Evolutionary conservation across 2,113 vertebrate genomes (phyloP).

Genomic region (Pampusana beccarii): DNA sequence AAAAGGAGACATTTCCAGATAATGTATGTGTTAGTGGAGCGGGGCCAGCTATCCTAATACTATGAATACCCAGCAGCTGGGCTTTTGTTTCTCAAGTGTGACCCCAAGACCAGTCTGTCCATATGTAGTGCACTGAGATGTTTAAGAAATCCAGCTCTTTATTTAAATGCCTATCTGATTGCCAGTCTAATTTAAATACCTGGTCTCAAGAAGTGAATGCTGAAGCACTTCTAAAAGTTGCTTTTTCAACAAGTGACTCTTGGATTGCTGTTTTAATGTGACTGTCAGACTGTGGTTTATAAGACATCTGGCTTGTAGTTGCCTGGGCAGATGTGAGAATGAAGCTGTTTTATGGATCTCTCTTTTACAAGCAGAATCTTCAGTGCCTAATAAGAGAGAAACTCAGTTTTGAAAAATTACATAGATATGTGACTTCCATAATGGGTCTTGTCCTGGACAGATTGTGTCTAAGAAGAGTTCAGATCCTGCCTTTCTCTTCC

Average conservation of each 20-base stretch:
- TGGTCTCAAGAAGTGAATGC: not conserved
- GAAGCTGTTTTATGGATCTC: not conserved
- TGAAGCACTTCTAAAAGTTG: not conserved
- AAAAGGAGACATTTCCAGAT: not conserved
- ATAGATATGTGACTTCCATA: not conserved
- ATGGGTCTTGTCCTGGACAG: not conserved
- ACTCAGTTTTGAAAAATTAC: not conserved
- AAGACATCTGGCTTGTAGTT: not conserved
- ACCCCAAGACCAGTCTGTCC: not conserved
- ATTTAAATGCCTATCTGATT: not conserved
- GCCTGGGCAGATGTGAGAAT: not conserved
- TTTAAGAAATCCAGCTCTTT: not conserved
- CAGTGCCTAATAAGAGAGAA: not conserved
- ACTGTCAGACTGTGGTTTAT: too few relatives aligned
- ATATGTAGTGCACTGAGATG: not conserved
- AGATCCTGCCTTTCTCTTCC: not conserved
- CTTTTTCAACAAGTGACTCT: not conserved
- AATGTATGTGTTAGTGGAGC: rapidly evolving
- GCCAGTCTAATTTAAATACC: not conserved
- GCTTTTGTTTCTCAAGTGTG: not conserved
- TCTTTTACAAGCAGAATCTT: not conserved
- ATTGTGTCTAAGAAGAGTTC: not conserved
- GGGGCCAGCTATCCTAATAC: not conserved
- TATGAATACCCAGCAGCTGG: not conserved
- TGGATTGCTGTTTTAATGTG: not conserved